phyloP scores from a whole-genome alignment of 2,797 vertebrate species.

The Myotis myotis region DNA sequence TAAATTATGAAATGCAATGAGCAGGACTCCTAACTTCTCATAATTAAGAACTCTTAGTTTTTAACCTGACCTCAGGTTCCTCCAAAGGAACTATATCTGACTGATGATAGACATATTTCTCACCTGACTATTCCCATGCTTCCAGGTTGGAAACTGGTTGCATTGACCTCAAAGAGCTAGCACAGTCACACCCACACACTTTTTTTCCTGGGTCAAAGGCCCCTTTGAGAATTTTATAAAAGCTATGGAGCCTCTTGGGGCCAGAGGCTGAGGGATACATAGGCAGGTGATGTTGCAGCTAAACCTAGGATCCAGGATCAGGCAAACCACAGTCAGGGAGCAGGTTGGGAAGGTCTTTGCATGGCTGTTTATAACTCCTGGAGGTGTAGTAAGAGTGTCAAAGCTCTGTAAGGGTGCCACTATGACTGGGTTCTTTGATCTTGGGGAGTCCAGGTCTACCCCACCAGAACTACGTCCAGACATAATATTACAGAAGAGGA shows the following conservation, averaged over 20 bases:
- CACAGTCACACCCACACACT: accelerated
- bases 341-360: not conserved
- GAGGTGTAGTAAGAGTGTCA: not conserved
- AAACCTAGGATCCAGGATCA: not conserved
- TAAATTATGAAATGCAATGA: not conserved
- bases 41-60: not conserved
- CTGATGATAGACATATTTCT: not conserved
- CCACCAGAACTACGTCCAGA: not conserved
- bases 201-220: not conserved
- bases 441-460: not conserved
- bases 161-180: not conserved
- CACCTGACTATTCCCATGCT: not conserved
- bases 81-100: not conserved
- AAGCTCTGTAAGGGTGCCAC: not conserved
- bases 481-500: not conserved
- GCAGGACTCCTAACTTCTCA: not conserved
- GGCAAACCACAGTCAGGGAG: not conserved
- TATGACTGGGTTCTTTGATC: not conserved
- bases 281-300: not conserved
- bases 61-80: not conserved
- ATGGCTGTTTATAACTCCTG: not conserved
- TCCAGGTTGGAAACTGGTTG: not conserved
- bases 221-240: not conserved
- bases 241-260: not conserved
- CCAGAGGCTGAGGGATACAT: not conserved